Conservation (phyloP, 1,140 invertebrate species). For the Lutraria rhynchaena region DNA sequence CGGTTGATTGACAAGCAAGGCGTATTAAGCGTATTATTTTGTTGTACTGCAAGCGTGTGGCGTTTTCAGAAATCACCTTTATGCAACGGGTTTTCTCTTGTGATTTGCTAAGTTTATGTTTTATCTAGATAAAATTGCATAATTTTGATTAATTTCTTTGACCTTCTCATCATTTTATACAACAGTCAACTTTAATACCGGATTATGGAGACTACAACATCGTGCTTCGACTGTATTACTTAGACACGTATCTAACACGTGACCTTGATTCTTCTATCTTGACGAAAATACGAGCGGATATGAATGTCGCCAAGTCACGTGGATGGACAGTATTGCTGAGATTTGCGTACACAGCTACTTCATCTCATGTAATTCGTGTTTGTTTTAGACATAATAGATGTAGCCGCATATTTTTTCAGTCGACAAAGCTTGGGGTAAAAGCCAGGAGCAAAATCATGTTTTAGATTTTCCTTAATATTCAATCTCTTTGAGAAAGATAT, state of each 20-base stretch:
- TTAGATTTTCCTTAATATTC: background rate
- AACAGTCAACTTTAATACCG: background rate
- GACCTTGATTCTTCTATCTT: conserved; percentile 15
- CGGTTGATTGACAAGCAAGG: no score
- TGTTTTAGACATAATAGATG: no score
- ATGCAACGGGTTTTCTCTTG: background rate
- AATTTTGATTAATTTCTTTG: background rate
- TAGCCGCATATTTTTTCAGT: background rate
- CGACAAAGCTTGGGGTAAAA: background rate
- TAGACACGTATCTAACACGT: background rate
- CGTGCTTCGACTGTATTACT: conserved; percentile 28
- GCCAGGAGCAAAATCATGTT: background rate
- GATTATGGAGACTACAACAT: background rate
- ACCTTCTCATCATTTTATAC: background rate
- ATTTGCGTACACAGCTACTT: conserved; percentile 22
- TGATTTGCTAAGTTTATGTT: background rate
- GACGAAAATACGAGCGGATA: conserved; percentile 2
- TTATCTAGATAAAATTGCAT: background rate
- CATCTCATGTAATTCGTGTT: background rate
- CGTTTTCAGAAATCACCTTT: background rate
- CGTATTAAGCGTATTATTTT: background rate
- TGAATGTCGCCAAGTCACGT: background rate
- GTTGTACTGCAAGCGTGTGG: background rate
- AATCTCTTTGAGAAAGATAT: no score
- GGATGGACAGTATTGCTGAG: conserved; percentile 30